Conservation (phyloP, 2,888 invertebrate genomes). For the Ischnus inquisitorius region DNA sequence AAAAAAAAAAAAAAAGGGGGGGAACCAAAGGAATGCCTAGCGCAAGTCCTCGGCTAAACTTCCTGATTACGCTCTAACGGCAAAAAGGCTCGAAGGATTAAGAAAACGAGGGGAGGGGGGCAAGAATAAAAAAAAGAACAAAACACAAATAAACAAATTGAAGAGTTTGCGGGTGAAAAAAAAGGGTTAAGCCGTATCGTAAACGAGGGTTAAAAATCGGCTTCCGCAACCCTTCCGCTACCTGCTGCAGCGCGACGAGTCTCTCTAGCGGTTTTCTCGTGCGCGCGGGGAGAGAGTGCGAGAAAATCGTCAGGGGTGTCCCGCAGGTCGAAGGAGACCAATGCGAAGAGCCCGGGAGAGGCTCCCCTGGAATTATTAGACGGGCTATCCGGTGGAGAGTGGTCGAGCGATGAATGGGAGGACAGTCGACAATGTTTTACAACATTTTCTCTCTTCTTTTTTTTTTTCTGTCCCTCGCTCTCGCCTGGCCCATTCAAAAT, state of each 20-base stretch:
- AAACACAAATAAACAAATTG: slow-evolving; percentile 14
- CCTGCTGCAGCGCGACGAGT: slow-evolving; percentile 57
- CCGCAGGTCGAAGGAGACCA: slow-evolving; percentile 29
- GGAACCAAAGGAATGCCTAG: neutral
- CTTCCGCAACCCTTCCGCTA: slow-evolving; percentile 76
- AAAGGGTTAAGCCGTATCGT: slow-evolving; percentile 52
- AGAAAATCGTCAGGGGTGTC: slow-evolving; percentile 4
- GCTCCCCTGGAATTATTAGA: slow-evolving; percentile 70
- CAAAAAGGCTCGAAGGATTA: slow-evolving; percentile 56
- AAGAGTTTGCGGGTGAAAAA: slow-evolving; percentile 45
- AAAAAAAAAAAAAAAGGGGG: slow-evolving; percentile 9
- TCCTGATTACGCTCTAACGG: slow-evolving; percentile 39
- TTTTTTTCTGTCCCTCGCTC: neutral
- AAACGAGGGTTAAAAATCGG: slow-evolving; percentile 70
- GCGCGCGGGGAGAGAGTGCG: slow-evolving; percentile 32
- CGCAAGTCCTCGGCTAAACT: neutral
- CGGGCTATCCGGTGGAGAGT: slow-evolving; percentile 74
- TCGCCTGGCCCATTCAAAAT: slow-evolving; percentile 56
- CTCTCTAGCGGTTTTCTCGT: neutral
- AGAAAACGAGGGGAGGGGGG: slow-evolving; percentile 3
- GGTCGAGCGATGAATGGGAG: slow-evolving; percentile 75
- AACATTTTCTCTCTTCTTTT: slow-evolving; percentile 73
- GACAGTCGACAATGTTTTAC: slow-evolving; percentile 78
- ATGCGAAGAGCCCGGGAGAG: neutral
- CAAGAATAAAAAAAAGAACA: slow-evolving; percentile 13